phyloP scores from a whole-genome alignment of 2,888 invertebrate species.

The Aelia acuminata region DNA sequence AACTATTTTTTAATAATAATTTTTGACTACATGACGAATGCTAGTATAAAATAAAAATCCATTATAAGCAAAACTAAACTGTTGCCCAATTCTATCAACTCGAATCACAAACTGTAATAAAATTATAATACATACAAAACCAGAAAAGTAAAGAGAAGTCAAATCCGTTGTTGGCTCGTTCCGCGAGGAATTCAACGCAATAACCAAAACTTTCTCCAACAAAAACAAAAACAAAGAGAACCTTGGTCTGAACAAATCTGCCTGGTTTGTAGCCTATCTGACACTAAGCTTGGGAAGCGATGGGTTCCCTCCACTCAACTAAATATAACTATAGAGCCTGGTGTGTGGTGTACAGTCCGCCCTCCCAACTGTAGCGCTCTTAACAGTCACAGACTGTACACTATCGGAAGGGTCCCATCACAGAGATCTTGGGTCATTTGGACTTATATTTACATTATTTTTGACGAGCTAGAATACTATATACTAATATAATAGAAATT shows the following conservation, averaged over 20 bases:
- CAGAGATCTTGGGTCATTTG: not conserved
- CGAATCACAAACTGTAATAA: not conserved
- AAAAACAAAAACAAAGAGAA: slow-evolving; percentile 20
- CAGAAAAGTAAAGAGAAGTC: not conserved
- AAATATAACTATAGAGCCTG: slow-evolving; percentile 56
- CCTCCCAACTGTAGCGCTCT: slow-evolving; percentile 8
- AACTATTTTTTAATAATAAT: not conserved
- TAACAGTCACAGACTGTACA: slow-evolving; percentile 1
- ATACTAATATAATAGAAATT: not conserved
- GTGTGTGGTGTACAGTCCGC: slow-evolving; percentile 53
- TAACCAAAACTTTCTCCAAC: not conserved
- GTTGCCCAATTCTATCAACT: slow-evolving; percentile 22
- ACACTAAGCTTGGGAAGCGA: not conserved
- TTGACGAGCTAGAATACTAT: not conserved
- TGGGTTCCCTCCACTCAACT: slow-evolving; percentile 49
- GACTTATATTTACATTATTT: not conserved
- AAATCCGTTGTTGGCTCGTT: not conserved
- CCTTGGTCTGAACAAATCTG: slow-evolving; percentile 22
- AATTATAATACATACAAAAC: slow-evolving; percentile 14
- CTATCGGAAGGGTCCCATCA: not conserved
- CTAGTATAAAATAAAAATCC: not conserved
- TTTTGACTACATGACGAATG: not conserved
- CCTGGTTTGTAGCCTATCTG: slow-evolving; percentile 37
- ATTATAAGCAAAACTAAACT: not conserved
- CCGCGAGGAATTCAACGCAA: not conserved